Conservation (phyloP, 2,888 invertebrate genomes). For the Conomelus anceps region DNA sequence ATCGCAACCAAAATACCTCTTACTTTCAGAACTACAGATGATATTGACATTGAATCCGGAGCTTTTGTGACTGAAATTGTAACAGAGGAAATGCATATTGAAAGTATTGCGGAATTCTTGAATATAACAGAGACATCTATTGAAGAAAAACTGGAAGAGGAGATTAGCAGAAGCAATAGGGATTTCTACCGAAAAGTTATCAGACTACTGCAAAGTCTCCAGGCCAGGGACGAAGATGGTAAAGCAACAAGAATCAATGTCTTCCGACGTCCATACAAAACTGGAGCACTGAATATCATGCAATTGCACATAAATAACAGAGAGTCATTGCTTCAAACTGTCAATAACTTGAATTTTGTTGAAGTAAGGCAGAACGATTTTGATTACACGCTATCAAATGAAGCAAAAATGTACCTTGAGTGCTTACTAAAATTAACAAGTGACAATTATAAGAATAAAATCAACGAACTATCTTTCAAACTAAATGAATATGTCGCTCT, state of each 20-base stretch:
- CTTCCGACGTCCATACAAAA: neutral
- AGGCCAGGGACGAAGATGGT: neutral
- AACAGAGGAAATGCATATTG: neutral
- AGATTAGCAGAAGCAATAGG: neutral
- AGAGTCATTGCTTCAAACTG: neutral
- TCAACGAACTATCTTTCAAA: neutral
- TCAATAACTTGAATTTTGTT: neutral
- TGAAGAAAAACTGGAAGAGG: too few relatives aligned
- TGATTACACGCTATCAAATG: neutral
- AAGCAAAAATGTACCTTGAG: neutral
- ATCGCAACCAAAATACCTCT: neutral
- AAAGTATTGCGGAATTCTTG: neutral
- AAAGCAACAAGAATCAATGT: neutral
- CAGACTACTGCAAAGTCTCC: neutral
- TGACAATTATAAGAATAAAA: neutral
- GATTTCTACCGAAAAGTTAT: neutral
- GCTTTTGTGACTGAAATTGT: too few relatives aligned
- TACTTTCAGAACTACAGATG: neutral
- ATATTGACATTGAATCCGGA: neutral
- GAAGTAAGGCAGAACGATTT: neutral
- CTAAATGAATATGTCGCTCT: neutral
- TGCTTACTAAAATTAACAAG: neutral
- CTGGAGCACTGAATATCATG: neutral
- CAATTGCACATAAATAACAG: neutral
- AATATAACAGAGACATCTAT: neutral